A percentile compares a stretch with the other conserved stretches of the same genome.
Conservation (phyloP, 2,113 vertebrate genomes). For the Otolemur garnettii region DNA sequence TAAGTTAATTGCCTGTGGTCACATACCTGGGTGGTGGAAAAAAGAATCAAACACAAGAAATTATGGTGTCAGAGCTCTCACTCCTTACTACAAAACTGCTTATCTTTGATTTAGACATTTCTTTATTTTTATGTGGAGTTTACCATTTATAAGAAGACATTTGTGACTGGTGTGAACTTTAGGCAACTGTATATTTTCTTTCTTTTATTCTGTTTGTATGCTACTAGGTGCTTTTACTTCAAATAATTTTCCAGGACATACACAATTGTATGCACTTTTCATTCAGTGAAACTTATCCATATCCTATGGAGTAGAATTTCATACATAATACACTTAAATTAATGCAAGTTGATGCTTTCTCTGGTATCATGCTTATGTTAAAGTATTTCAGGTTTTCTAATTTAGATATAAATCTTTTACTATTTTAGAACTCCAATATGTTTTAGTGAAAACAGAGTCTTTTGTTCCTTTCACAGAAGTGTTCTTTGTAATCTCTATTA, state of each 20-base stretch:
- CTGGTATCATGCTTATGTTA: too few species aligned
- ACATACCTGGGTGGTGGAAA: neutral
- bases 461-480: neutral
- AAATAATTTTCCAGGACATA: neutral
- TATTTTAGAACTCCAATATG: too few species aligned
- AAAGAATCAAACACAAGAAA: neutral
- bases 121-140: neutral
- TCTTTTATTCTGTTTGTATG: neutral
- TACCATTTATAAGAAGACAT: neutral
- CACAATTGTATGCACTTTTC: neutral
- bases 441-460: too few species aligned
- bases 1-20: neutral
- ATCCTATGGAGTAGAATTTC: too few species aligned
- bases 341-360: too few species aligned
- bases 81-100: neutral
- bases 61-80: neutral
- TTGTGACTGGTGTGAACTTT: neutral
- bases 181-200: neutral
- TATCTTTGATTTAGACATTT: neutral
- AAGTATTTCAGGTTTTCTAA: too few species aligned
- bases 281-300: neutral
- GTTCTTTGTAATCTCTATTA: neutral
- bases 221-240: neutral
- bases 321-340: too few species aligned
- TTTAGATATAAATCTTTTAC: too few species aligned